phyloP scores from a whole-genome alignment of 1,140 invertebrate genomes.

The Chironomus tepperi region DNA sequence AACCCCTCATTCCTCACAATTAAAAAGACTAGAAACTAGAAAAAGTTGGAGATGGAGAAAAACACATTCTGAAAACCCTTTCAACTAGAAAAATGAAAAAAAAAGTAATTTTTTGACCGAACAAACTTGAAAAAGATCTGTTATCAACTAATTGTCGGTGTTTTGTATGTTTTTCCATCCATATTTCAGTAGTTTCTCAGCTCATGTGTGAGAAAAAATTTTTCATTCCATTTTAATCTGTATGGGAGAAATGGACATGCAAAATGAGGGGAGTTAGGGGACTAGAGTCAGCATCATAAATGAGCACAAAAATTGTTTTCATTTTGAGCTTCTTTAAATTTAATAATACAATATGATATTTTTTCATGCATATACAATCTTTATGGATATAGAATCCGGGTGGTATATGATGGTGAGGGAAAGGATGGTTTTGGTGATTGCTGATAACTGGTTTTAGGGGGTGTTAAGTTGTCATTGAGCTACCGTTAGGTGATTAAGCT shows the following conservation, averaged over 20 bases:
- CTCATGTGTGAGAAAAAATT: too few species aligned
- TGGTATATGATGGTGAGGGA: background rate
- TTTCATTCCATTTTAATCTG: too few species aligned
- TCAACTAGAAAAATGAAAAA: background rate
- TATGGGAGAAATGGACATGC: too few species aligned
- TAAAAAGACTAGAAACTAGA: too few species aligned
- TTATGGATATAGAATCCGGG: background rate
- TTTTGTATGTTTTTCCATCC: background rate
- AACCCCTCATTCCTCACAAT: too few species aligned
- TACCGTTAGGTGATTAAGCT: too few species aligned
- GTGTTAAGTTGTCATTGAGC: too few species aligned
- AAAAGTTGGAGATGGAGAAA: too few species aligned
- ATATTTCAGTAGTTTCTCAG: background rate
- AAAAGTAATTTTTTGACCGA: slow-evolving; percentile 13
- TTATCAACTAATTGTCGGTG: slow-evolving; percentile 12
- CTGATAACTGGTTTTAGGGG: too few species aligned
- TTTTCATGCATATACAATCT: background rate
- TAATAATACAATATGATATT: background rate
- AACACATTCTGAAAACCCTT: background rate
- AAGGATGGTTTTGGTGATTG: too few species aligned
- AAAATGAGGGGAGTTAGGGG: too few species aligned
- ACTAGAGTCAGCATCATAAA: background rate
- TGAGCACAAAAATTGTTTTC: background rate
- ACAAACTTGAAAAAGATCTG: slow-evolving; percentile 13
- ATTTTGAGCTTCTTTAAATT: too few species aligned